These are phyloP conservation scores for Melanophora roralis DNA, from an alignment of 2,888 invertebrate genomes.

Conservation along the genomic window DNA sequence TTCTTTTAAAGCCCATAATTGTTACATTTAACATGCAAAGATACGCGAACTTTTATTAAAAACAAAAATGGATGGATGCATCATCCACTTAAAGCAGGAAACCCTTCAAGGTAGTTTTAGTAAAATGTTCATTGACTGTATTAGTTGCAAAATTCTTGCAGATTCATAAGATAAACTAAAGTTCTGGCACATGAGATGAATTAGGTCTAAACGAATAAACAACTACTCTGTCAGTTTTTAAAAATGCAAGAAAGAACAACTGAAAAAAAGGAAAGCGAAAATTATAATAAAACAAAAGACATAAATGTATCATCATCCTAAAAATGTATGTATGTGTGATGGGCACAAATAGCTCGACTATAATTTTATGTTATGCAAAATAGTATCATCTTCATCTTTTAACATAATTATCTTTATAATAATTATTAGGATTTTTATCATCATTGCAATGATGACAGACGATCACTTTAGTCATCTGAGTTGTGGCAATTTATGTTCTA, in stretches of 20 bases:
- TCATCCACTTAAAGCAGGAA: constrained; percentile 30
- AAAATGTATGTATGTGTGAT: background rate
- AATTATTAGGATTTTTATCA: constrained; percentile 35
- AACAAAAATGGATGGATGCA: background rate
- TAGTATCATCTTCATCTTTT: constrained; percentile 35
- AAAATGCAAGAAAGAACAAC: too few species aligned
- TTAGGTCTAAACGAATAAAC: background rate
- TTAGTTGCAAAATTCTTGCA: constrained; percentile 44
- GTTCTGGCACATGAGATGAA: background rate
- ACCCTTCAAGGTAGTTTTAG: constrained; percentile 28
- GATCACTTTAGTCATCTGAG: constrained; percentile 19
- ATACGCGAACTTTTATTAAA: background rate
- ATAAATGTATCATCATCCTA: constrained; percentile 39
- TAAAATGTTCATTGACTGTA: constrained; percentile 50
- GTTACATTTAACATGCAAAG: background rate
- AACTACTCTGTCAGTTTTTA: too few species aligned
- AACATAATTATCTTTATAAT: background rate
- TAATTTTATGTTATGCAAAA: constrained; percentile 40
- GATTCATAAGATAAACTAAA: constrained; percentile 19
- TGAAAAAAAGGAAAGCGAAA: background rate
- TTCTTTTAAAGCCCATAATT: constrained; percentile 10
- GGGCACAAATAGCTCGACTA: background rate
- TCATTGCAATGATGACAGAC: constrained; percentile 11
- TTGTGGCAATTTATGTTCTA: constrained; percentile 3
- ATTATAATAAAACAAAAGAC: constrained; percentile 1